phyloP scores from a whole-genome alignment of 2,888 invertebrate species.

The Diarsia brunnea region DNA sequence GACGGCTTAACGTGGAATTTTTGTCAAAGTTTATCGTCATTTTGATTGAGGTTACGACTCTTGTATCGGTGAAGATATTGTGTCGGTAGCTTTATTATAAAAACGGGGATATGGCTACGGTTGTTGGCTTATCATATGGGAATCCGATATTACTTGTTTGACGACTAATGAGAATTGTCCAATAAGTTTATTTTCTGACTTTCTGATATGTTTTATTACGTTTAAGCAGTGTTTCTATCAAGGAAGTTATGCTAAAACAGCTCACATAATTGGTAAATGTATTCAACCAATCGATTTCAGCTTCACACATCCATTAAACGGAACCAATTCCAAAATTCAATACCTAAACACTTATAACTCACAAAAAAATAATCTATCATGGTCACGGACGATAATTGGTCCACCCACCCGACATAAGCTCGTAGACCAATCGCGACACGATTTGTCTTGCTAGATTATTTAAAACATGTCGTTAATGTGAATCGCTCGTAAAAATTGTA shows the following conservation, averaged over 20 bases:
- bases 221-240: background rate
- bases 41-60: conserved; percentile 90
- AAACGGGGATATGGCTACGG: conserved; percentile 20
- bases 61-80: conserved; percentile 73
- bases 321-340: conserved; percentile 44
- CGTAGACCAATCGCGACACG: conserved; percentile 79
- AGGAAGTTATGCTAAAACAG: background rate
- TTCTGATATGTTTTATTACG: conserved; percentile 1
- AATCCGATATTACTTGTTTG: conserved; percentile 34
- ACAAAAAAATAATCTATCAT: conserved; percentile 52
- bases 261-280: background rate
- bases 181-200: conserved; percentile 7
- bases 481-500: conserved; percentile 81
- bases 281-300: conserved; percentile 12
- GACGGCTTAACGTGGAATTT: conserved; percentile 90
- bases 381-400: conserved; percentile 50
- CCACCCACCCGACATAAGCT: conserved; percentile 66
- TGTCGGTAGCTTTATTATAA: conserved; percentile 88
- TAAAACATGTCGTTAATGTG: conserved; percentile 80
- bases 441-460: conserved; percentile 88
- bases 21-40: conserved; percentile 90
- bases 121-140: conserved; percentile 34
- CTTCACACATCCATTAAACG: conserved; percentile 17
- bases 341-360: conserved; percentile 45
- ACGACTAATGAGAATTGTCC: conserved; percentile 30